phyloP scores from a whole-genome alignment of 2,888 invertebrate genomes.

The Acleris sparsana region DNA sequence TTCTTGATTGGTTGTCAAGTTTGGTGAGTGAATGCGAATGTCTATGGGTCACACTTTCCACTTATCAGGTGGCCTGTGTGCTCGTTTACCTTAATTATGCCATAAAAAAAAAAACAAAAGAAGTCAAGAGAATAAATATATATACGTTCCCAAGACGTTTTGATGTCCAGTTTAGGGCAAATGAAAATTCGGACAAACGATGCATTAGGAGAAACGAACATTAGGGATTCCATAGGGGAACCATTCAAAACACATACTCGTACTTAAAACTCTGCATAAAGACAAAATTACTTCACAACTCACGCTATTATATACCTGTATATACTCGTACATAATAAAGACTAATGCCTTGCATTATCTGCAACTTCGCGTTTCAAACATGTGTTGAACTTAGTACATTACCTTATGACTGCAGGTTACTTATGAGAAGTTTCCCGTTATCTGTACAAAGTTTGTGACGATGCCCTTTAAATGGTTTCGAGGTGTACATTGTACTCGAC shows the following conservation, averaged over 20 bases:
- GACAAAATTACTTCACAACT: background rate
- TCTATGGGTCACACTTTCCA: too few relatives aligned
- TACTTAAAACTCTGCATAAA: background rate
- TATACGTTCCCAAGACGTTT: too few relatives aligned
- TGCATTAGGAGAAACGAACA: too few relatives aligned
- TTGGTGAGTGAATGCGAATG: too few relatives aligned
- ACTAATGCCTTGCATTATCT: conserved; percentile 2
- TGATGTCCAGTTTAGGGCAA: too few relatives aligned
- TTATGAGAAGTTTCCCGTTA: conserved; percentile 35
- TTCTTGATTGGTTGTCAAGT: too few relatives aligned
- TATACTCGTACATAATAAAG: conserved; percentile 12
- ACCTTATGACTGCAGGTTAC: conserved; percentile 36
- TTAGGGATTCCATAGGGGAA: too few relatives aligned
- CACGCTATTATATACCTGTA: background rate
- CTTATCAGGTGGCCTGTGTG: too few relatives aligned
- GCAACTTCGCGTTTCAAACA: conserved; percentile 29
- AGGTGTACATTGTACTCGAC: conserved; percentile 20
- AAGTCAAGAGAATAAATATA: too few relatives aligned
- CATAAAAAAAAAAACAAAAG: too few relatives aligned
- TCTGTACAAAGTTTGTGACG: conserved; percentile 31
- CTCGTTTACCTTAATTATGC: too few relatives aligned
- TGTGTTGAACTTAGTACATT: conserved; percentile 39
- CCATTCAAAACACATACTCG: background rate
- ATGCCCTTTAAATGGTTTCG: conserved; percentile 15
- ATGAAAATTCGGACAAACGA: too few relatives aligned